Evolutionary conservation across 2,113 vertebrate species (phyloP), one percentile per base, ranked within the genome.

Genomic region (Naja naja): DNA sequence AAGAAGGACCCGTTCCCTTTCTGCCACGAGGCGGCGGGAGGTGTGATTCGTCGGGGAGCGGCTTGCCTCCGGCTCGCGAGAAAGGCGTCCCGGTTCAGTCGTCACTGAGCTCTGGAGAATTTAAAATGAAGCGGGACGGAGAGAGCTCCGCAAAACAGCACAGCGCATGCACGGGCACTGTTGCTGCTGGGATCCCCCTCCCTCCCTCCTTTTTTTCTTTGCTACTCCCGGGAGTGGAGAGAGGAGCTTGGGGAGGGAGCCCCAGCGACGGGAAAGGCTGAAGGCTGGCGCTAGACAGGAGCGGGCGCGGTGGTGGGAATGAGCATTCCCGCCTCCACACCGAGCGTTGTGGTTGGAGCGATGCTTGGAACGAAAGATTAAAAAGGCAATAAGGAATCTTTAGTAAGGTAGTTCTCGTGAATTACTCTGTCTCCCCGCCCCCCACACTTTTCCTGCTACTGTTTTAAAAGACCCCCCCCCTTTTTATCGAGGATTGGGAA

Each of bases 81-180:
- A 3, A 27, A 43, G 12, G 69, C 30, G 14, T 30, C 34, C 85
- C 16, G 39, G 0, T 0, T 9, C 18, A 8, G 60, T 55, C 64
- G 52, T 16, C 87, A 23, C n/a, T 34, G 30, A 54, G 53, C 88
- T 16, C 34, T 47, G 3, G 89, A 34, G 88, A 25, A 55, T 87
- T 91, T 86, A 34, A 74, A 94, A 94, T 89, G 55, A 47, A 90
- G 91, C 91, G 74, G 91, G 88, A 69, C 30, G 4, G 30, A 60
- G 54, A 1, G 2, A 47, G 55, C 49, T 27, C 93, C 55, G 74
- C 88, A 54, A 85, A 89, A 88, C 10, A 20, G 49, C 34, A 69
- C 10, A 49, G 74, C 91, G 49, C 91, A 89, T 87, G 93, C 69
- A 34, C 56, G 1, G 49, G 47, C 3, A 30, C 85, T 43, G 7